These are phyloP conservation scores for Drosophila eohydei DNA, from an alignment of 2,888 invertebrate species.

Conservation along the genomic window DNA sequence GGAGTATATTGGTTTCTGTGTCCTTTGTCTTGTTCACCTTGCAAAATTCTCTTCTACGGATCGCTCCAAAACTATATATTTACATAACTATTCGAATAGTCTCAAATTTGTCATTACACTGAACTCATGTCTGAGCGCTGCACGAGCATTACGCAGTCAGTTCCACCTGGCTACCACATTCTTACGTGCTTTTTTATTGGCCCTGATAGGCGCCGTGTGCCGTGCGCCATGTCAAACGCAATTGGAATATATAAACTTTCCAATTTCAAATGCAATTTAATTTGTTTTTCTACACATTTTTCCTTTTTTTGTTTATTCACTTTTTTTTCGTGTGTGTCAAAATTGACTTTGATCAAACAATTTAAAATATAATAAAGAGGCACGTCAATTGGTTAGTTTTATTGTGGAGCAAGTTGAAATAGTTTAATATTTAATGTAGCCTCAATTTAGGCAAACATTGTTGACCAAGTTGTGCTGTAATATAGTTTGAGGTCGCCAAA, in stretches of 20 bases:
- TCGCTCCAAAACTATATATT: too few species aligned
- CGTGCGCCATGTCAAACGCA: slow-evolving; percentile 59
- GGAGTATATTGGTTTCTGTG: neutral
- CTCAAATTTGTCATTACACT: neutral
- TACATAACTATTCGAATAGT: neutral
- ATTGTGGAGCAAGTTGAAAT: neutral
- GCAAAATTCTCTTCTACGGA: neutral
- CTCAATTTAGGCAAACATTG: neutral
- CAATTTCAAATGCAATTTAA: slow-evolving; percentile 65
- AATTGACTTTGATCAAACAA: slow-evolving; percentile 55
- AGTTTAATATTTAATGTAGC: slow-evolving; percentile 9
- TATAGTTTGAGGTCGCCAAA: too few species aligned
- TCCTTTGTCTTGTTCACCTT: neutral
- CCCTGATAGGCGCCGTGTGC: slow-evolving; percentile 27
- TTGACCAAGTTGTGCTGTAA: neutral
- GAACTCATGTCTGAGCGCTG: too few species aligned
- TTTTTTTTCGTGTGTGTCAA: slow-evolving; percentile 8
- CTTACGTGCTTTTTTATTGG: slow-evolving; percentile 48
- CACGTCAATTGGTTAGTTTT: slow-evolving; percentile 38
- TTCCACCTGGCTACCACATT: slow-evolving; percentile 18
- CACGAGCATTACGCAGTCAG: neutral
- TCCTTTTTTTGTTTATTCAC: slow-evolving; percentile 7
- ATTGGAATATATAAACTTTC: slow-evolving; percentile 68
- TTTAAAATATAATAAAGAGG: slow-evolving; percentile 42
- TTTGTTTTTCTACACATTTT: slow-evolving; percentile 22